A percentile compares a stretch with the other conserved stretches of the same genome.
These are phyloP conservation scores for Polyommatus iphigenia DNA, from an alignment of 2,888 invertebrate species.

Conservation along the genomic window DNA sequence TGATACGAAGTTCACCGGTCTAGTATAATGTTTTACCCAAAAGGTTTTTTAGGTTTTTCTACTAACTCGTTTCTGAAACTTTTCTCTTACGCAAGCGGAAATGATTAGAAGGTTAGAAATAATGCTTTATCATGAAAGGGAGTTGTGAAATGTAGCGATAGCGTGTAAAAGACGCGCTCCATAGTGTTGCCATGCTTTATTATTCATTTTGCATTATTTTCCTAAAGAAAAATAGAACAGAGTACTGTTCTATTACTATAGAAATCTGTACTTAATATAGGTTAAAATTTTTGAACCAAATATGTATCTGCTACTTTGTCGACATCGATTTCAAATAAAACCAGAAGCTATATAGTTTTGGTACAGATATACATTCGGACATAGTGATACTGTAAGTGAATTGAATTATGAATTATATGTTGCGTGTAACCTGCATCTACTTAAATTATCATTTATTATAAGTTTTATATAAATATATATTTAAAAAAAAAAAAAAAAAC, in stretches of 20 bases:
- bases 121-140: slow-evolving; percentile 29
- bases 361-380: not conserved
- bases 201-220: not conserved
- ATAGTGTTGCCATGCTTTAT: not conserved
- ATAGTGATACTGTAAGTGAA: not conserved
- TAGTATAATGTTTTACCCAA: not conserved
- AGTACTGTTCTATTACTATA: no score
- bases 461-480: no score
- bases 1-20: not conserved
- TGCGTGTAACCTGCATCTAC: no score
- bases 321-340: not conserved
- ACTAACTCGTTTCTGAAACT: not conserved
- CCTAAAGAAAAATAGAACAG: not conserved
- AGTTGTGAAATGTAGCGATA: slow-evolving; percentile 28
- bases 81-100: slow-evolving; percentile 5
- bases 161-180: slow-evolving; percentile 25
- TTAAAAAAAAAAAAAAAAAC: no score
- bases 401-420: not conserved
- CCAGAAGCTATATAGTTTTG: not conserved
- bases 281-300: not conserved
- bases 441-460: no score
- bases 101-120: slow-evolving; percentile 19
- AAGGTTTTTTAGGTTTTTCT: not conserved
- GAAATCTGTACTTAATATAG: not conserved
- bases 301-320: not conserved